Evolutionary conservation across 2,888 invertebrate genomes (phyloP).

Genomic region (Polylopha cassiicola): DNA sequence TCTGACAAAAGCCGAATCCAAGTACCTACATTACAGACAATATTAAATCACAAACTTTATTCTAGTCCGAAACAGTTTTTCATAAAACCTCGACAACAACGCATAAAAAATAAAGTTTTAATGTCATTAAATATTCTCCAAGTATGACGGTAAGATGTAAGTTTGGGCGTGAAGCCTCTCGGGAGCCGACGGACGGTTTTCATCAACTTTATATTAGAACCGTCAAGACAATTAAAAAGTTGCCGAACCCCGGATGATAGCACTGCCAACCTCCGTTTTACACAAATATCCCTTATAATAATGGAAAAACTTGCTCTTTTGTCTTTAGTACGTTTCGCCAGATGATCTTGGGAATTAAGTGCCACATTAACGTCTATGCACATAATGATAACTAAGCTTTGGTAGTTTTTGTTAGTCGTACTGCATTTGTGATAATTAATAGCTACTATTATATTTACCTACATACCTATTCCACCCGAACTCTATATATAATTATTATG

Average conservation of each 20-base stretch:
- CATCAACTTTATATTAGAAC: slow-evolving; percentile 71
- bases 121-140: slow-evolving; percentile 14
- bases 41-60: slow-evolving; percentile 5
- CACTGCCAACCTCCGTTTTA: slow-evolving; percentile 55
- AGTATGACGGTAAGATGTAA: slow-evolving; percentile 55
- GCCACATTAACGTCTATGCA: no score
- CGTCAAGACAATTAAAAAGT: slow-evolving; percentile 74
- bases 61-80: slow-evolving; percentile 3
- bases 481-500: no score
- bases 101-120: slow-evolving; percentile 17
- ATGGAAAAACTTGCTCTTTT: slow-evolving; percentile 69
- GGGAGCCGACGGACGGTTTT: slow-evolving; percentile 55
- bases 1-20: no score
- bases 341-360: slow-evolving; percentile 61
- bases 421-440: no score
- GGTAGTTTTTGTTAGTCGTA: no score
- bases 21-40: no score
- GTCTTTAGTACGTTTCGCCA: slow-evolving; percentile 48
- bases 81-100: slow-evolving; percentile 5
- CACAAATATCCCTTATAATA: slow-evolving; percentile 67
- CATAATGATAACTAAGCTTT: no score
- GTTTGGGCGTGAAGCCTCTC: slow-evolving; percentile 58
- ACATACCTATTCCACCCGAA: no score
- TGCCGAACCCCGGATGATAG: slow-evolving; percentile 53
- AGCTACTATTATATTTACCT: no score